Evolutionary conservation across 1,140 invertebrate genomes (phyloP).

Genomic region (Agraylea sexmaculata): DNA sequence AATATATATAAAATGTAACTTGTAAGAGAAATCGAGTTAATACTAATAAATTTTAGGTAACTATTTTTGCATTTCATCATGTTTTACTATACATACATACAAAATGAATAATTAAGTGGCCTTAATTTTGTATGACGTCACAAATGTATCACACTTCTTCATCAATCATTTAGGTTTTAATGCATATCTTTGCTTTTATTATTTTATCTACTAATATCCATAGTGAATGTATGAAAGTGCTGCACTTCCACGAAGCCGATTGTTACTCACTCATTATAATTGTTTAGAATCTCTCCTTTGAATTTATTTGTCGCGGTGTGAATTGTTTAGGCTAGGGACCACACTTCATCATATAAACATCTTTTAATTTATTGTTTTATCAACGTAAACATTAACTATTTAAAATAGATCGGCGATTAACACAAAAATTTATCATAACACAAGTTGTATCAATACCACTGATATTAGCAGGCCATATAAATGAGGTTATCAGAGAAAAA

Average conservation of each 20-base stretch:
- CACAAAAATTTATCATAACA: too few species aligned
- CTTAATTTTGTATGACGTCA: not conserved
- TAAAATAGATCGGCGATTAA: too few species aligned
- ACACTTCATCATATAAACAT: not conserved
- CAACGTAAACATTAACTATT: not conserved
- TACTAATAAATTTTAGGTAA: too few species aligned
- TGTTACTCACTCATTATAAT: not conserved
- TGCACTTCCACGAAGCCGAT: not conserved
- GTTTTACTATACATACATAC: not conserved
- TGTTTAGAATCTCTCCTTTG: not conserved
- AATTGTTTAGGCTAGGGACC: not conserved
- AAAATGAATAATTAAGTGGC: not conserved
- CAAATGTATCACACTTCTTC: too few species aligned
- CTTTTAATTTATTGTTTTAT: not conserved
- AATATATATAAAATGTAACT: too few species aligned
- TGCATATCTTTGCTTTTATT: too few species aligned
- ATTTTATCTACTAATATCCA: not conserved
- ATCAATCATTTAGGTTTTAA: too few species aligned
- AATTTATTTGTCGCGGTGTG: not conserved
- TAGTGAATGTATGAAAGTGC: not conserved
- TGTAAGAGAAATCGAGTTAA: too few species aligned
- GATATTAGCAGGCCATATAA: too few species aligned
- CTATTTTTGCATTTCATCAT: not conserved
- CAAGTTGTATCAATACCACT: too few species aligned
- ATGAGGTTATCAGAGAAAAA: too few species aligned